These are phyloP conservation scores for Sarotherodon lohbergeri DNA, from an alignment of 2,113 vertebrate genomes.

Conservation along the genomic window DNA sequence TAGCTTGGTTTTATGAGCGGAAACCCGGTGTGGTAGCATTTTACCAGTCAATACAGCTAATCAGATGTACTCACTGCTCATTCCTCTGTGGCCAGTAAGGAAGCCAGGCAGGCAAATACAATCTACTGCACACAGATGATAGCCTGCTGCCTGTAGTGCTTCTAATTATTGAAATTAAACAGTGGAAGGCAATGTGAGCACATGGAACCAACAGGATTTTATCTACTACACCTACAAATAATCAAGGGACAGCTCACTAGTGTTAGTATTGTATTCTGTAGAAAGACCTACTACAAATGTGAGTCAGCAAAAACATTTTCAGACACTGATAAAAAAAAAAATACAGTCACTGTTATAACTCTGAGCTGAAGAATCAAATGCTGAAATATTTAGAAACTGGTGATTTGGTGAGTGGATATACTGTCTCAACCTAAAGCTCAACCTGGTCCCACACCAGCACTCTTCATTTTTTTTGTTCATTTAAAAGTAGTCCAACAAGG, in stretches of 20 bases:
- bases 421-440: not conserved
- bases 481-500: not conserved
- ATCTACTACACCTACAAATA: not conserved
- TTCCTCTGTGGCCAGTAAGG: slow-evolving; percentile 11
- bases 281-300: not conserved
- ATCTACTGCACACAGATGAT: not conserved
- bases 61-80: slow-evolving; percentile 23
- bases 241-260: not conserved
- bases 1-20: slow-evolving; percentile 41
- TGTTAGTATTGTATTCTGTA: not conserved
- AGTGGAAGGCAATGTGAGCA: not conserved
- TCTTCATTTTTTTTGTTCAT: not conserved
- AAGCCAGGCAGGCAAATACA: not conserved
- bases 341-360: not conserved
- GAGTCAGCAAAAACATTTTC: not conserved
- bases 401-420: not conserved
- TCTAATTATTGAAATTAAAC: not conserved
- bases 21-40: slow-evolving; percentile 37
- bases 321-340: not conserved
- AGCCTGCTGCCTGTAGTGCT: not conserved
- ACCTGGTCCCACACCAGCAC: not conserved
- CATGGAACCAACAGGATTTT: not conserved
- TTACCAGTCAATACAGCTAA: slow-evolving; percentile 45
- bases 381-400: not conserved
- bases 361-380: not conserved